Evolutionary conservation across 2,113 vertebrate species (phyloP), one percentile per base, ranked within the genome.

Genomic region (Poicephalus gulielmi): DNA sequence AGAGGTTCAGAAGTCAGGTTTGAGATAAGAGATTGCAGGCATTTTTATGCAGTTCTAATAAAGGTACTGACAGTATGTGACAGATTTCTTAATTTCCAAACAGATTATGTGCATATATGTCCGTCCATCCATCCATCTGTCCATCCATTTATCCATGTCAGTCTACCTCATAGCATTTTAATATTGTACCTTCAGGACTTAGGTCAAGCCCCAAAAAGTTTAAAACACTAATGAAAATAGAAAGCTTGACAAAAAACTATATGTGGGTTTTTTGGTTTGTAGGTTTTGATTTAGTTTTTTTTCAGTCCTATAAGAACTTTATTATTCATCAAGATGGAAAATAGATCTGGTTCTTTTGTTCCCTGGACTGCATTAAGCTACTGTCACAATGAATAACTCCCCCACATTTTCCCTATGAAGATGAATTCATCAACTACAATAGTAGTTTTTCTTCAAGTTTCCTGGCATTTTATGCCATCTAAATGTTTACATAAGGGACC

Each of bases 231-330:
- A 70, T 6, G 7, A 59, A 88, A 88, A 83, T 71, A 6, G n/a
- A 52, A 74, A 80, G 28, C 16, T 35, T 66, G 30, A 70, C 60
- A 43, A 71, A 93, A 67, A 90, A 22, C 3, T 33, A 1, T 37
- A 4, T 41, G 20, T 6, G 11, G 1, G 0, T 4, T n/a, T 33
- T 59, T 57, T n/a, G 33, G 1, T 59, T 59, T 18, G 23, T 35
- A 22, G 57, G 13, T n/a, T 59, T 59, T 35, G 53, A 31, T 18
- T 7, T 10, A 17, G 30, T 10, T 20, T 44, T 35, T 71, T 59
- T 44, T 77, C 28, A 73, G 10, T 53, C 19, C 10, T 53, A 4
- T 77, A 67, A 63, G 25, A 74, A 50, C 23, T 47, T 49, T 41
- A 20, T 80, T 86, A 67, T 83, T 83, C 16, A 33, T 4, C 27